Evolutionary conservation across 2,797 vertebrate genomes (phyloP), one percentile per base, ranked within the genome.

Genomic region (Naso thynnoides): DNA sequence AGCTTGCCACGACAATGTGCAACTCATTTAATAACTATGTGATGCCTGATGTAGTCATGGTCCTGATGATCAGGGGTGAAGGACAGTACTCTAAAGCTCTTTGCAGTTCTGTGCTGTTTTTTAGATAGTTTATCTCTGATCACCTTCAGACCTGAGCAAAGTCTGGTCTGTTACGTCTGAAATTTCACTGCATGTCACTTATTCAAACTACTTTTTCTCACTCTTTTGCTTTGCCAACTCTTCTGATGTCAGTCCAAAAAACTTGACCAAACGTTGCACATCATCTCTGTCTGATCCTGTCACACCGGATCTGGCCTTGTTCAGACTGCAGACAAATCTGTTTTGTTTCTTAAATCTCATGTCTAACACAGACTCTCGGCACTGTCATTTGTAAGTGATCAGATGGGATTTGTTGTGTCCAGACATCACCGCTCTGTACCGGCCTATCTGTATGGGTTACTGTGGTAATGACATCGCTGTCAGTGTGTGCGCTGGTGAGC

Each of bases 61-160:
- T 73, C 60, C 77, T 62, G 73, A 85, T 60, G 58, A 83, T 66
- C 49, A 72, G 24, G 47, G 14, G 15, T 49, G 14, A 69, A 44
- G 47, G 16, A 36, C 10, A 36, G 33, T 11, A 11, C 33, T 36
- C 13, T 11, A 13, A 36, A 9, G 56, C 47, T 68, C 56, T 36
- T 27, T 15, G 18, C 50, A 64, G 73, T 39, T 49, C 23, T 8
- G 8, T 36, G 15, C 47, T 48, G 1, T 15, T 62, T n/a, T 48
- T 15, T 42, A 16, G 21, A 7, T 26, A 21, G 13, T 45, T 52
- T 13, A 9, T 57, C 14, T 64, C 6, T 58, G 18, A 27, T 42
- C 18, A 29, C 9, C 31, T 48, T 29, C 19, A 69, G 21, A 62
- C 36, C 19, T 49, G 52, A 29, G 15, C 47, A 19, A 26, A 31